Conservation (phyloP, 2,888 invertebrate species). For the Cheilosia urbana region DNA sequence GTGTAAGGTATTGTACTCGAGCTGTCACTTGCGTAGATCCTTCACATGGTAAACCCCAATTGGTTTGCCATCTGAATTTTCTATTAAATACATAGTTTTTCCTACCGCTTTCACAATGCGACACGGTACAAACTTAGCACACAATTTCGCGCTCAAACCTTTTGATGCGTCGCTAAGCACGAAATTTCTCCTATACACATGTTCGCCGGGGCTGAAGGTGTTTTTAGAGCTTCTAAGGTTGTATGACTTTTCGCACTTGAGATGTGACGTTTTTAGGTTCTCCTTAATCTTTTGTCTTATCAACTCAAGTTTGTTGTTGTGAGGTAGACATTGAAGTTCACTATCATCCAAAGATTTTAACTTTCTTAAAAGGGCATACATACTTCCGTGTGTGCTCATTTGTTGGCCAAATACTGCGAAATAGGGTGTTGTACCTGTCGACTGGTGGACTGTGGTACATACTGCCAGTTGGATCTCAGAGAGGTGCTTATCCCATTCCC, state of each 20-base stretch:
- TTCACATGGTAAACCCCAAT: constrained; percentile 7
- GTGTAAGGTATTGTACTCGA: neutral
- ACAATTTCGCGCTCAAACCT: neutral
- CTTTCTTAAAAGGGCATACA: no score
- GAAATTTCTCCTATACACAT: neutral
- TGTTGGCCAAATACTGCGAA: no score
- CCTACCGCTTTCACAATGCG: neutral
- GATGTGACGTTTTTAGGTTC: neutral
- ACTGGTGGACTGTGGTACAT: no score
- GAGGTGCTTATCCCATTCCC: neutral
- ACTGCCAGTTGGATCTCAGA: neutral
- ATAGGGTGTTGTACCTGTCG: no score
- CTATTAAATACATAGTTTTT: neutral
- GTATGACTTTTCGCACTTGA: neutral
- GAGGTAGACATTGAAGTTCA: no score
- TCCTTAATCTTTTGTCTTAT: constrained; percentile 1
- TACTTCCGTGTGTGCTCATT: no score
- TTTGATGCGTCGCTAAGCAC: constrained; percentile 4
- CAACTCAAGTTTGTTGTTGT: neutral
- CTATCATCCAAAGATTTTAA: no score
- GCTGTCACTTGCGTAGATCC: neutral
- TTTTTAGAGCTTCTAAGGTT: neutral
- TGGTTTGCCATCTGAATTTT: neutral
- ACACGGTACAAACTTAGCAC: neutral
- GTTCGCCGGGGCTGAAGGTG: neutral